These are phyloP conservation scores for Tetramorium parvispinum DNA, from an alignment of 1,140 invertebrate genomes.

Conservation along the genomic window DNA sequence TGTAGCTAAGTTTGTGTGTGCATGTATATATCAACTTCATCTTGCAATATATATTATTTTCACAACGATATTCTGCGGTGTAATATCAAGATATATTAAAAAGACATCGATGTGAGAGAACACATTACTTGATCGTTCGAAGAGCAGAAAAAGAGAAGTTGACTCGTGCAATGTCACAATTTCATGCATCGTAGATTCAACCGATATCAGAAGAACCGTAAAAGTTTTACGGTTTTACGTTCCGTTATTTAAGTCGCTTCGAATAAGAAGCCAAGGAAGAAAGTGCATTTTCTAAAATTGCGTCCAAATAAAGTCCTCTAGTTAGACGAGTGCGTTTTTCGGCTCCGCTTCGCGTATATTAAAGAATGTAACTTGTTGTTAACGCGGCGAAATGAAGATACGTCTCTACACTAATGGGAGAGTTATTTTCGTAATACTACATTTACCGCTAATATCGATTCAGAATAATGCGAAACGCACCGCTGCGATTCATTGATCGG, in stretches of 20 bases:
- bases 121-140: conserved; percentile 18
- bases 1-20: conserved; percentile 5
- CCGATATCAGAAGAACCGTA: background rate
- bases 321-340: conserved; percentile 18
- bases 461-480: conserved; percentile 8
- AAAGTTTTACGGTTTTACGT: conserved; percentile 3
- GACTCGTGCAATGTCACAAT: conserved; percentile 24
- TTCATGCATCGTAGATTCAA: conserved; percentile 33
- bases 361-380: conserved; percentile 6
- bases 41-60: conserved; percentile 28
- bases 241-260: background rate
- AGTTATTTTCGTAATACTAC: conserved; percentile 49
- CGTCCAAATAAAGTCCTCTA: background rate
- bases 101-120: conserved; percentile 40
- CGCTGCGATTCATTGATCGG: conserved; percentile 36
- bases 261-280: background rate
- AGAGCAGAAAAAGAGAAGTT: conserved; percentile 11
- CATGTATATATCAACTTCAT: conserved; percentile 18
- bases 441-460: conserved; percentile 54
- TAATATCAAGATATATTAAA: conserved; percentile 37
- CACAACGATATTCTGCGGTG: conserved; percentile 18
- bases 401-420: conserved; percentile 22
- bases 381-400: conserved; percentile 33
- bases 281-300: conserved; percentile 16
- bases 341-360: background rate